Evolutionary conservation across 30 jellyfish, hydroid and myxozoan genomes (phyloP).

Genomic region (Clytia hemisphaerica): DNA sequence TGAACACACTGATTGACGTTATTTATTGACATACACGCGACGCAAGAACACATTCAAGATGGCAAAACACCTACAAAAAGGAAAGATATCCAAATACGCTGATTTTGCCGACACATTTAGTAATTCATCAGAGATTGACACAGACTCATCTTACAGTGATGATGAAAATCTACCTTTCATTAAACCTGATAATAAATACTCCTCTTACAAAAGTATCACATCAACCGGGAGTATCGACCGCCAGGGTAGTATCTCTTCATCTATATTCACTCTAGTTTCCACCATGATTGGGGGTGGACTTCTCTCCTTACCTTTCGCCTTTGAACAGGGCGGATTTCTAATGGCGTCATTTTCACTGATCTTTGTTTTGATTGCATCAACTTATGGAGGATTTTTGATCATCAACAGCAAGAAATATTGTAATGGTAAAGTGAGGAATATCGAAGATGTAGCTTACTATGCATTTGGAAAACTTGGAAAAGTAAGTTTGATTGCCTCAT

Average conservation of each 20-base stretch:
- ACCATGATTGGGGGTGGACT: slow-evolving; percentile 98
- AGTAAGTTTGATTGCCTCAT: slow-evolving; percentile 21
- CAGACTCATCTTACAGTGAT: too few species aligned
- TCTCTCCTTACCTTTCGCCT: slow-evolving; percentile 82
- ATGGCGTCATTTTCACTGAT: slow-evolving; percentile 62
- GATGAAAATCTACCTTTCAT: too few species aligned
- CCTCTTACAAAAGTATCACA: too few species aligned
- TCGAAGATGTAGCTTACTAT: slow-evolving; percentile 87
- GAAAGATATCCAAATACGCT: too few species aligned
- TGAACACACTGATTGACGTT: too few species aligned
- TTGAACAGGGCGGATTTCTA: slow-evolving; percentile 88
- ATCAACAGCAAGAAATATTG: slow-evolving; percentile 89
- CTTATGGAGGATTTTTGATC: slow-evolving; percentile 79
- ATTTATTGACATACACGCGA: too few species aligned
- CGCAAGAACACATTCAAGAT: too few species aligned
- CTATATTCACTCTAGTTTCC: slow-evolving; percentile 82
- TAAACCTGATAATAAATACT: too few species aligned
- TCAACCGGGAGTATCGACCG: too few species aligned
- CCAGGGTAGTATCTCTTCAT: slow-evolving; percentile 71
- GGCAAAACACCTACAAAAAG: too few species aligned
- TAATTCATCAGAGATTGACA: too few species aligned
- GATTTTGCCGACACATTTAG: too few species aligned
- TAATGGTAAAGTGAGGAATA: slow-evolving; percentile 68
- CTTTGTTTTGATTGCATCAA: slow-evolving; percentile 78
- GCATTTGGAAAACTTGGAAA: slow-evolving; percentile 89